Conservation (phyloP, 2,797 vertebrate genomes). For the Macrochelys suwanniensis region DNA sequence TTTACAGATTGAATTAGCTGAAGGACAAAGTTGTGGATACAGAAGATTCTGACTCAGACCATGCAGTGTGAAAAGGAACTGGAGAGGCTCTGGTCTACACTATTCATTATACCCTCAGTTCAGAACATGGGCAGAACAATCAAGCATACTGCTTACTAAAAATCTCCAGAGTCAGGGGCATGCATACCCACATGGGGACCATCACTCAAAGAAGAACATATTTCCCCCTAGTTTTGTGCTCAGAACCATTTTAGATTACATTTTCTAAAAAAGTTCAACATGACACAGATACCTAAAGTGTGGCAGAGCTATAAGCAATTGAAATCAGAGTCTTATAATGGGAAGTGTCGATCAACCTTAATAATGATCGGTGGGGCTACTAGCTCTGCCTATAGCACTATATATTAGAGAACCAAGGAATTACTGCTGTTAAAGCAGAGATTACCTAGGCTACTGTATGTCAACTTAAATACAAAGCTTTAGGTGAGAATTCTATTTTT, state of each 20-base stretch:
- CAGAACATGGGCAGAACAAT: too few relatives aligned
- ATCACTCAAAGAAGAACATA: neutral
- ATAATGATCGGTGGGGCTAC: slow-evolving; percentile 4
- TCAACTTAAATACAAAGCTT: neutral
- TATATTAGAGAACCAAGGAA: neutral
- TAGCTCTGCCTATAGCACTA: neutral
- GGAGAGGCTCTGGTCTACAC: too few relatives aligned
- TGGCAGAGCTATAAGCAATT: neutral
- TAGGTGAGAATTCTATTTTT: neutral
- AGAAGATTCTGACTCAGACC: too few relatives aligned
- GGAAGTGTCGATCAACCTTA: neutral
- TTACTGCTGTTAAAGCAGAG: neutral
- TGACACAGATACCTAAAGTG: neutral
- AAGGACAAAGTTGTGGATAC: too few relatives aligned
- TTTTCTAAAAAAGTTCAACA: neutral
- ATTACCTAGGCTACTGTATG: neutral
- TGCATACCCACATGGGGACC: neutral
- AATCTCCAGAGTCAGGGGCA: neutral
- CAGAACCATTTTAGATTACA: neutral
- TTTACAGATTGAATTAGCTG: too few relatives aligned
- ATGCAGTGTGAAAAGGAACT: too few relatives aligned
- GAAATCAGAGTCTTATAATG: neutral
- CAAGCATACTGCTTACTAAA: neutral
- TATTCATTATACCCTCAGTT: too few relatives aligned
- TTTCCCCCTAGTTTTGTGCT: neutral